Base-by-base conservation (phyloP, 1,140 invertebrate species). In the Papilio polyxenes region DNA sequence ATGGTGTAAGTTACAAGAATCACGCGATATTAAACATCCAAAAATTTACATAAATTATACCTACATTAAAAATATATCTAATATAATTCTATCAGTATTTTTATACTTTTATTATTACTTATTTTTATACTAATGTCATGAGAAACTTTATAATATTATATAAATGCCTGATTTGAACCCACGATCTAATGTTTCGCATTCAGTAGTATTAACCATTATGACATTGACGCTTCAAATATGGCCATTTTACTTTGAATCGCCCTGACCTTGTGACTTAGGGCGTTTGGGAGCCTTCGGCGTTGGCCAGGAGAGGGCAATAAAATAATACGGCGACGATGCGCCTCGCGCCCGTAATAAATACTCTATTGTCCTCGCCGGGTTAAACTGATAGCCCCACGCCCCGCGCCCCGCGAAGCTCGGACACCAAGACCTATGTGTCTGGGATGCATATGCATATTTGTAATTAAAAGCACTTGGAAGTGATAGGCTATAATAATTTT, bases 281-380 rank as follows among this genome's bases (percentile, higher is more conserved):
- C 48, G 40, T 1, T 4, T 5, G 44, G 79, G 8, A 53, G 17
- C 49, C 80, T 31, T 81, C 62, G 69, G 80, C 62, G 49, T 65
- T 75, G 51, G 65, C 69, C 69, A 74, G 69, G 31, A 74, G 62
- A 81, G 80, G 49, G 84, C 75, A 77, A 83, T 85, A 79, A 75
- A 79, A 82, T 81, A 85, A 81, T 72, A 65, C 56, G 59, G 82
- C 76, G 59, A 69, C 81, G 79, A 59, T 72, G 80, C 53, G 78
- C 31, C 74, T 51, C 77, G 49, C 53, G 78, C 74, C 56, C 44
- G 77, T 82, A 85, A 85, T 85, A 85, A 76, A 83, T 85, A 85
- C 79, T 75, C 82, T 75, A 85, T 85, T 85, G 82, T 85, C 80
- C 82, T 81, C 77, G 74, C 81, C 77, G 78, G 75, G 59, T 75